A percentile compares a stretch with the other conserved stretches of the same genome.
Evolutionary conservation across 2,113 vertebrate species (phyloP).

Genomic region (Pachypanchax playfairii): DNA sequence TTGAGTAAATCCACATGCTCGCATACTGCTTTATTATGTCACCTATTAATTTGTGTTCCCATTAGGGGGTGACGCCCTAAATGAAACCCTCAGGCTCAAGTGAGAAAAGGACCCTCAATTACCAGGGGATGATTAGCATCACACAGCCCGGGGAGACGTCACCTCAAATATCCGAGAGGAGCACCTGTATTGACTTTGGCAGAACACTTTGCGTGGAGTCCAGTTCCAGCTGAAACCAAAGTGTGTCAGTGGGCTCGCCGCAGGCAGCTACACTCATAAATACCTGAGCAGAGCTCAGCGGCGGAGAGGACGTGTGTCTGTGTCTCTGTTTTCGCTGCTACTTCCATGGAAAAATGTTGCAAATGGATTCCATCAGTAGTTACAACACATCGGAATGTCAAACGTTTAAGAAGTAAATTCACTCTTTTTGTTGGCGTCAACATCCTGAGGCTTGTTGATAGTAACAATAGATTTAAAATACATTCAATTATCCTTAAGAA

Average conservation of each 20-base stretch:
- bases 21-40: neutral
- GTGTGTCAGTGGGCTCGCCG: neutral
- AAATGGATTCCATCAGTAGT: conserved; percentile 15
- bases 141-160: conserved; percentile 58
- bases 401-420: conserved; percentile 1
- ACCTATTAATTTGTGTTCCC: conserved; percentile 26
- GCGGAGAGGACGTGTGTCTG: conserved; percentile 1
- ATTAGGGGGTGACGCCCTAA: conserved; percentile 48
- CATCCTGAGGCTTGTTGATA: neutral
- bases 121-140: conserved; percentile 66
- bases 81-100: conserved; percentile 44
- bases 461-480: too few relatives aligned
- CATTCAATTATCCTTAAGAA: too few relatives aligned
- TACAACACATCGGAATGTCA: conserved; percentile 23
- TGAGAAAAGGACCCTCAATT: conserved; percentile 60
- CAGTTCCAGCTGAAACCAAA: conserved; percentile 59
- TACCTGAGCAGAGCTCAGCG: conserved; percentile 40
- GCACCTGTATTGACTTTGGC: conserved; percentile 77
- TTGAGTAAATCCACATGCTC: conserved; percentile 4
- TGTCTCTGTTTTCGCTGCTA: neutral
- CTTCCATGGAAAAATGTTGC: conserved; percentile 17
- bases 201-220: conserved; percentile 51
- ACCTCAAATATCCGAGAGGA: conserved; percentile 52
- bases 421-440: neutral
- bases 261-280: conserved; percentile 36